Evolutionary conservation across 2,888 invertebrate genomes (phyloP), one percentile per base, ranked within the genome.

Genomic region (Trissolcus japonicus): DNA sequence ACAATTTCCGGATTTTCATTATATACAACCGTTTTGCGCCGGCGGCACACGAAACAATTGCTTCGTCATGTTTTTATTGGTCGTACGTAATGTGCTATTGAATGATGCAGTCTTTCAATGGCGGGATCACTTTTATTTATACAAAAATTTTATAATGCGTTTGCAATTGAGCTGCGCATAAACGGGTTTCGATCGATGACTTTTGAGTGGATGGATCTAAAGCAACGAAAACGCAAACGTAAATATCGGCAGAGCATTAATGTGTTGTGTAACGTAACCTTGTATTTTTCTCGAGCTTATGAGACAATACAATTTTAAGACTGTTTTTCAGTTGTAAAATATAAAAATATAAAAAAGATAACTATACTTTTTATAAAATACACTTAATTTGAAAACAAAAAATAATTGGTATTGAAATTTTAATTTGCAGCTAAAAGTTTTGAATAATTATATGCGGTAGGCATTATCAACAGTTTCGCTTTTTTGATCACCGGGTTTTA

Each of bases 41-140:
- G 46, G 67, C 62, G 57, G 67, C 67, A 57, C 67, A 74, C 21
- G 46, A 74, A 65, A 61, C 60, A 74, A 67, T 74, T 62, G 74
- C 67, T 61, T 67, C 61, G 74, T 67, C 74, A 74, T 74, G 74
- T 74, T 74, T 74, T 54, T 56, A 74, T 67, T 74, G 67, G 56
- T 57, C 67, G 62, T 62, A 61, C 35, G 35, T 35, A 35, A 67
- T 74, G 48, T 67, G 53, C 56, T 62, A 57, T 19, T 74, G 57
- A 68, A 57, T 53, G 67, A 54, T 62, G 56, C 57, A 61, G 56
- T 57, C 56, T 50, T 60, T 50, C 62, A 74, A 67, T 56, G 46
- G 43, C 59, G 16, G 41, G 50, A 67, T 41, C 51, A 35, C 56
- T 56, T 62, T 54, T 62, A 61, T 61, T 62, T 50, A 19, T 56